Conservation (phyloP, 2,797 vertebrate genomes). For the Leuciscus waleckii region DNA sequence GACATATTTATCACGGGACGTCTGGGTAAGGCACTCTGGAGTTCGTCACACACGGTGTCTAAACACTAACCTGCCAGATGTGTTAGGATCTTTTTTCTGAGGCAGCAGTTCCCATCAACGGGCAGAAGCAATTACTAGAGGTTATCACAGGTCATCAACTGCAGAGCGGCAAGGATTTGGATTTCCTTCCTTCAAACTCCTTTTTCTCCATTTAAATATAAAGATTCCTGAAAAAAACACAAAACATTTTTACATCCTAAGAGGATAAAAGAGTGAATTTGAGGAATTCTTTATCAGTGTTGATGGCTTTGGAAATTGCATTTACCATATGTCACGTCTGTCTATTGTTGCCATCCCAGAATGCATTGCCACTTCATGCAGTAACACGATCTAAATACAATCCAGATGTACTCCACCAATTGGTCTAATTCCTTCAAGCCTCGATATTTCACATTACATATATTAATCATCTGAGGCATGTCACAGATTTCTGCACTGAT, state of each 20-base stretch:
- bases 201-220: constrained; percentile 78
- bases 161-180: constrained; percentile 83
- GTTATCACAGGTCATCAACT: constrained; percentile 96
- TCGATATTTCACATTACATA: constrained; percentile 77
- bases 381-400: constrained; percentile 78
- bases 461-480: constrained; percentile 78
- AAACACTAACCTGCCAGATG: constrained; percentile 90
- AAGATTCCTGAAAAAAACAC: constrained; percentile 75
- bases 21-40: constrained; percentile 87
- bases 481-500: constrained; percentile 76
- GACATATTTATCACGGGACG: constrained; percentile 95
- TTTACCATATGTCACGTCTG: constrained; percentile 74
- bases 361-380: constrained; percentile 74
- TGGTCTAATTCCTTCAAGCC: constrained; percentile 67
- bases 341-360: constrained; percentile 74
- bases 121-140: constrained; percentile 88
- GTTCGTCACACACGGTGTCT: constrained; percentile 89
- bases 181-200: constrained; percentile 75
- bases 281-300: constrained; percentile 72
- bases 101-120: constrained; percentile 83
- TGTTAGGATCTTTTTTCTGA: constrained; percentile 66
- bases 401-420: constrained; percentile 80
- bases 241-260: constrained; percentile 33
- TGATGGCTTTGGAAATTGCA: constrained; percentile 67
- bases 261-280: constrained; percentile 59